Evolutionary conservation across 2,113 vertebrate genomes (phyloP), one percentile per base, ranked within the genome.

Genomic region (Mellivora capensis): DNA sequence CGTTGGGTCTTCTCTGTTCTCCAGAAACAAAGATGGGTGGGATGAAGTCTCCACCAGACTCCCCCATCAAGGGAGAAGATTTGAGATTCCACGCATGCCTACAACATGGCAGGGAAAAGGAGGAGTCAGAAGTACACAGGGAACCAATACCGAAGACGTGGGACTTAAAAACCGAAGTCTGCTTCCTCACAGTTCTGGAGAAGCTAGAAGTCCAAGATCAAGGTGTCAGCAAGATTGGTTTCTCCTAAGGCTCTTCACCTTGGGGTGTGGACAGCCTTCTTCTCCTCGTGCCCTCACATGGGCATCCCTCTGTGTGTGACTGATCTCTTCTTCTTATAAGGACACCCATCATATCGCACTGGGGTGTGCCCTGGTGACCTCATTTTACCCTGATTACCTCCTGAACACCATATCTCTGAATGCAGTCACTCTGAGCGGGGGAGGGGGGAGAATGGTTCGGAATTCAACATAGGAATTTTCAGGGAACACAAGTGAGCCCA

Each of bases 201-300:
- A 72, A 39, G 64, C n/a, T 29, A 7, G 52, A 18, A 54, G 52
- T 54, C 52, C 52, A 54, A 54, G 1, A 6, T 54, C 52, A 54
- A 54, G 52, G 34, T 10, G 27, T 23, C 4, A 29, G 39, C 44
- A 76, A 29, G 25, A 17, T 4, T 15, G 47, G 13, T 54, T 42
- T 12, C 52, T 54, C 1, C 11, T 9, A 42, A 57, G 62, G 20
- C 15, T 11, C 57, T 15, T 67, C 21, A 39, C 27, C 7, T 27
- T 17, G 9, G 57, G 9, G 3, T 31, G 23, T 7, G 7, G 34
- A 18, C 0, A 0, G 13, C 37, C 4, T 1, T 54, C 3, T 1
- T 54, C 34, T 88, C 7, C 27, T 25, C 3, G 2, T 14, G 23
- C 27, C 25, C 23, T 20, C 52, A 20, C 2, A 0, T 3, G 37